Evolutionary conservation across 2,797 vertebrate species (phyloP), one percentile per base, ranked within the genome.

Genomic region (Acestrorhynchus altus): DNA sequence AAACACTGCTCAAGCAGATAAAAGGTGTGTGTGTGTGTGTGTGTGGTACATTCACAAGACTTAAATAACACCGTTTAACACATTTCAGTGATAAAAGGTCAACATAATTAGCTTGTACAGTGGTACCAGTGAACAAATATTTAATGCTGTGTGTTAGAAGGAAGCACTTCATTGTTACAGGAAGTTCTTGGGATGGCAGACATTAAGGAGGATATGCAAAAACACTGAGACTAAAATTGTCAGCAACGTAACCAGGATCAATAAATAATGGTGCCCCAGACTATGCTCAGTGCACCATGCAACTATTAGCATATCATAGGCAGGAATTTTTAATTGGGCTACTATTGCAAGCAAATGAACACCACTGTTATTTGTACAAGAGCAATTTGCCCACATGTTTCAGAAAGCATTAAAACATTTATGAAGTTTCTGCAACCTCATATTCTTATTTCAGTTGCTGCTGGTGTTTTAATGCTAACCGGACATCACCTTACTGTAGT

Each of bases 281-380:
- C 60, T 44, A n/a, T 20, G 39, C 4, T 52, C 40, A 8, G 63
- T 5, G 22, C 40, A 64, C 15, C 7, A 9, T 52, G 46, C 59
- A 49, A 12, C 15, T 44, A 63, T 76, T 76, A 49, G 68, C 79
- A 76, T 59, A 39, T 72, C 51, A 72, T 44, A 44, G 28, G 61
- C 6, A 47, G 22, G 46, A 24, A n/a, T 44, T 72, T 66, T 42
- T 68, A 76, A 81, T 81, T 81, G 42, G 61, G 24, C 46, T 44
- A 26, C 39, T 42, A 40, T 47, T 76, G 73, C 72, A 67, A 60
- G 31, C 47, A 60, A 35, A 74, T 52, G 61, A 51, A 22, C 56
- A 59, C 24, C 16, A 64, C n/a, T 4, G 35, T 39, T 16, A 59
- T 74, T 44, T 61, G 54, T 44, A 8, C n/a, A 52, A 24, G 64